Evolutionary conservation across 2,888 invertebrate genomes (phyloP), one percentile per base, ranked within the genome.

Genomic region (Nasonia oneida): DNA sequence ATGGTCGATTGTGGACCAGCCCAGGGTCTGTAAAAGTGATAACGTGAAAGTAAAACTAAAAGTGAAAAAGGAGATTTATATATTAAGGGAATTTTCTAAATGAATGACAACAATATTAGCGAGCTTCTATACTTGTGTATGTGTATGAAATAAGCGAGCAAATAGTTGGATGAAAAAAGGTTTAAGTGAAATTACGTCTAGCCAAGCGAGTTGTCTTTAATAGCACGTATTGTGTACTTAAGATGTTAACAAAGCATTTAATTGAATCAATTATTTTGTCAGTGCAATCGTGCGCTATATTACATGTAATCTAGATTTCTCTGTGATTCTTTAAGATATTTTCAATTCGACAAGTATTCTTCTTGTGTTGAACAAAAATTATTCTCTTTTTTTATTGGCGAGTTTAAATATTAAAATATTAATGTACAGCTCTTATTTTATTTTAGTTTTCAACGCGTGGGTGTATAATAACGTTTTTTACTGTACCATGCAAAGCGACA

Each of bases 21-120:
- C 77, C 87, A 88, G 87, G 87, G 88, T 89, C 87, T 86, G 81
- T 37, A 83, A 85, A 88, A 87, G 88, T 89, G 89, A 89, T 89
- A 89, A 86, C 50, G 33, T 61, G 81, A 81, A 85, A 83, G 84
- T 67, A 81, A 81, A 86, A 81, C 67, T 85, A 83, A 85, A 88
- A 88, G 75, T 84, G n/a, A 85, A 85, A 84, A 79, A 76, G 80
- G 37, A 87, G 79, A 75, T 87, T 87, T 87, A 84, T 84, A 82
- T 82, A 82, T 73, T 86, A 86, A 73, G 80, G 70, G 47, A 79
- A 82, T 77, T 87, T 87, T 87, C 61, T 82, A 84, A 84, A 79
- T 47, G 47, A 87, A 82, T 50, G 71, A 78, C 29, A 82, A 83
- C 75, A 29, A 84, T 84, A 84, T 84, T 84, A 82, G 84, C 79